Evolutionary conservation across 2,888 invertebrate species (phyloP), one percentile per base, ranked within the genome.

Genomic region (Ormia ochracea): DNA sequence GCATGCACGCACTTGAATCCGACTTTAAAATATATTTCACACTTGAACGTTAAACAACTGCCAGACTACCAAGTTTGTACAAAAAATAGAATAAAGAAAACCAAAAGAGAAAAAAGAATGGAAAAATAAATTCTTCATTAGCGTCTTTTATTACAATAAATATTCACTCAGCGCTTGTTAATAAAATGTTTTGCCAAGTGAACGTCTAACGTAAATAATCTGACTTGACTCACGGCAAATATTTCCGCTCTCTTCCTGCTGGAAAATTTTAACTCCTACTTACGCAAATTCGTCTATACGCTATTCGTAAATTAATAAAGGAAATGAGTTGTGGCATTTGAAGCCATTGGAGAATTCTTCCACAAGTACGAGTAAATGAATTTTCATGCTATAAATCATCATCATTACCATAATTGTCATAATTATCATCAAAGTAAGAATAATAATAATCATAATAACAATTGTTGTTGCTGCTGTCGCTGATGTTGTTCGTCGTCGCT

Each of bases 251-350:
- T 56, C 23, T 43, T 43, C n/a, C n/a, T 38, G 19, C 36, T 66
- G 21, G 3, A 43, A 52, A 36, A 17, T 54, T 61, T 38, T n/a
- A n/a, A n/a, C n/a, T 61, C 21, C 38, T 23, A 28, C 43, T 72
- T 52, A 58, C 65, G 50, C 70, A 56, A 68, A 56, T 65, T 58
- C 61, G 61, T 58, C 58, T 41, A 17, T 21, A 4, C n/a, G 5
- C 4, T 4, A 1, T 1, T n/a, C n/a, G n/a, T n/a, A 58, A 72
- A 45, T 79, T 65, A 66, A 66, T 75, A 79, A 75, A 66, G 79
- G 79, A 79, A 79, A 75, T 79, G 75, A 79, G 70, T 48, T 38
- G 38, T 66, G 79, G 41, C 54, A 70, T 79, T 61, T 70, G 56
- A 69, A 65, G 41, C 10, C 50, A 50, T 36, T 50, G 41, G 36